A percentile compares a stretch with the other conserved stretches of the same genome.
Evolutionary conservation across 2,888 invertebrate species (phyloP).

Genomic region (Rhaphigaster nebulosa): DNA sequence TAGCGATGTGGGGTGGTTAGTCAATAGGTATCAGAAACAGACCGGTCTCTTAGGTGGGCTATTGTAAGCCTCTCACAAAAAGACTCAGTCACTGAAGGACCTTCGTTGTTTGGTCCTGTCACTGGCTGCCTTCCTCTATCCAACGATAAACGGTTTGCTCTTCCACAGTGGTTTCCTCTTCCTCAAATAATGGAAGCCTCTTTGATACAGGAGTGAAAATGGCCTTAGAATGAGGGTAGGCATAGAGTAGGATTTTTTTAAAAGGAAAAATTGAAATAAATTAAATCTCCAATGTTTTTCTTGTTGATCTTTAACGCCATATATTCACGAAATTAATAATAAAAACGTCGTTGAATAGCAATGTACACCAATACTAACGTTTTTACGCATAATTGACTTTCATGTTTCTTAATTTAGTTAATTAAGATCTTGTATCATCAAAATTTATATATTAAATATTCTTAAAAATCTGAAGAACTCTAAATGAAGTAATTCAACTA

Average conservation of each 20-base stretch:
- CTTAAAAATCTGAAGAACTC: too few species aligned
- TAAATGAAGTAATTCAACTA: too few species aligned
- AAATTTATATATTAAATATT: too few species aligned
- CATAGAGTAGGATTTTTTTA: neutral
- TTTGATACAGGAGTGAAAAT: neutral
- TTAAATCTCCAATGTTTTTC: too few species aligned
- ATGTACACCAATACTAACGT: too few species aligned
- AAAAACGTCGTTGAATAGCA: too few species aligned
- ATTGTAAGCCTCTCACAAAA: neutral
- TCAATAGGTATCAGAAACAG: conserved; percentile 47
- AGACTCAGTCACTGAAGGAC: neutral
- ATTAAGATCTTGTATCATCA: too few species aligned
- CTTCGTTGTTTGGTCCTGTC: conserved; percentile 26
- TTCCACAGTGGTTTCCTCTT: neutral
- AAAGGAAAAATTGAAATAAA: too few species aligned
- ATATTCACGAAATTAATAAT: too few species aligned
- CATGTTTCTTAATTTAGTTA: too few species aligned
- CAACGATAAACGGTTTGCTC: conserved; percentile 8
- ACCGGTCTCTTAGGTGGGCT: neutral
- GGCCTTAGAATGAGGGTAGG: neutral
- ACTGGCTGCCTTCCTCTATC: neutral
- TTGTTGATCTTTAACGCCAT: too few species aligned
- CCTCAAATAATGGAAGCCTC: neutral
- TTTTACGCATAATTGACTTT: too few species aligned
- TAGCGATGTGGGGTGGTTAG: neutral